Base-by-base conservation (phyloP, 2,113 vertebrate genomes). In the Hippocampus guttulatus region DNA sequence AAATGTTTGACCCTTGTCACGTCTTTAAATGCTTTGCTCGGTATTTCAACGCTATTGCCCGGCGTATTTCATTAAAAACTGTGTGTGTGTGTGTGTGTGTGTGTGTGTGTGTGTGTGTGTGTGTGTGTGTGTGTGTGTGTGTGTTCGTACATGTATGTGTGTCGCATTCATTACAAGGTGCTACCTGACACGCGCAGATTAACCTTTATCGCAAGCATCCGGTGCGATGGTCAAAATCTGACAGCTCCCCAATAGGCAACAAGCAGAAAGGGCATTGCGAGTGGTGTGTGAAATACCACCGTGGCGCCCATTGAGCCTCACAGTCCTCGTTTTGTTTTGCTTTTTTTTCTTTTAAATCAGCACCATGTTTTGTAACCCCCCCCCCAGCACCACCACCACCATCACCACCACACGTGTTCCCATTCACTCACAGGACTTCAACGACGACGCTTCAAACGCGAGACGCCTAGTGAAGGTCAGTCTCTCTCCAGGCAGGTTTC, bases 241-340 rank as follows among this genome's bases (percentile, higher is more conserved):
- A 85, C 88, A 91, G 87, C 81, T 89, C 84, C 71, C 81, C 85
- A 80, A 87, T 86, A 88, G 79, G 75, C 75, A 85, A 83, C 75
- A 73, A 73, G 71, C 80, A 75, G 83, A 90, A 86, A 88, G 87
- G 84, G 85, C 87, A 88, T 80, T 79, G 64, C 79, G 77, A 81
- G 78, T 71, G 75, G 68, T 14, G 41, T 76, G 78, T 82, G 72
- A 89, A 89, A 87, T 88, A 85, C 78, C 88, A 88, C 74, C 84
- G 69, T 79, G 68, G 78, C 25, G 61, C 70, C 85, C 81, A 83
- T 88, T 76, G 80, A 80, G 76, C 81, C 60, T 68, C 76, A 77
- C 23, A 30, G 38, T n/a, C 83, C 74, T 74, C 83, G 83, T 58
- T 27, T 57, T 52, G 25, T 27, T 27, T 27, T 27, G 2, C 25